Percentiles rank a stretch among this genome's conserved stretches.
Conservation (phyloP, 2,888 invertebrate species). For the Disparrhopalites patrizii region DNA sequence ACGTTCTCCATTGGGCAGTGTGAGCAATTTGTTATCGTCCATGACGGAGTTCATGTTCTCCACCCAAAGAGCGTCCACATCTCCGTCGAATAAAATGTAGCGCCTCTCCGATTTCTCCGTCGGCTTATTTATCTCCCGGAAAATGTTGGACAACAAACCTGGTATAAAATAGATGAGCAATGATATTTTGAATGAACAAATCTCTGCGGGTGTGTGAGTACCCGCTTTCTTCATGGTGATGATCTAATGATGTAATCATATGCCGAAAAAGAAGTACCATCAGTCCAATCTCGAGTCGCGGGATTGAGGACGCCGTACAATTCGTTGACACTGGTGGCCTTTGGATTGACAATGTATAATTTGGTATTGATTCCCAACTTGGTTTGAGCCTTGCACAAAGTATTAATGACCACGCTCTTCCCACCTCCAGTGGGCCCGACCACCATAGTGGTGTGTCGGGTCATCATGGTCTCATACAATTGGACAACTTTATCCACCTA, state of each 20-base stretch:
- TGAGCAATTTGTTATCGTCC: constrained; percentile 88
- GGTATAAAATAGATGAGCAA: neutral
- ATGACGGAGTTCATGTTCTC: constrained; percentile 97
- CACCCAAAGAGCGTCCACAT: constrained; percentile 91
- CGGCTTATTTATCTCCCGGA: constrained; percentile 82
- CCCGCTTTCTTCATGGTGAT: no score
- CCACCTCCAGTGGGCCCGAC: constrained; percentile 92
- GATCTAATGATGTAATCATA: neutral
- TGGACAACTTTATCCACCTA: constrained; percentile 85
- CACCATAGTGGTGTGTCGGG: constrained; percentile 84
- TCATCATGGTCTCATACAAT: constrained; percentile 92
- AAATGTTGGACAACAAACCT: constrained; percentile 74
- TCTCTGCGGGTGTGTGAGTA: no score
- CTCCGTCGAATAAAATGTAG: constrained; percentile 87
- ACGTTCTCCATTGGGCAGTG: constrained; percentile 84
- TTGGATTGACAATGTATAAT: constrained; percentile 76
- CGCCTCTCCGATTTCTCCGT: constrained; percentile 67
- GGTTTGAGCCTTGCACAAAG: constrained; percentile 73
- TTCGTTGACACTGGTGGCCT: constrained; percentile 84
- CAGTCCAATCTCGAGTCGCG: constrained; percentile 84
- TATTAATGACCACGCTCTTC: constrained; percentile 77
- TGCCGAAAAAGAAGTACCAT: constrained; percentile 61
- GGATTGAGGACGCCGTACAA: constrained; percentile 84
- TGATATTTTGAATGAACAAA: no score
- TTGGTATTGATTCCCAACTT: constrained; percentile 73